These are phyloP conservation scores for Netelia virgata DNA, from an alignment of 2,888 invertebrate genomes.

Conservation along the genomic window DNA sequence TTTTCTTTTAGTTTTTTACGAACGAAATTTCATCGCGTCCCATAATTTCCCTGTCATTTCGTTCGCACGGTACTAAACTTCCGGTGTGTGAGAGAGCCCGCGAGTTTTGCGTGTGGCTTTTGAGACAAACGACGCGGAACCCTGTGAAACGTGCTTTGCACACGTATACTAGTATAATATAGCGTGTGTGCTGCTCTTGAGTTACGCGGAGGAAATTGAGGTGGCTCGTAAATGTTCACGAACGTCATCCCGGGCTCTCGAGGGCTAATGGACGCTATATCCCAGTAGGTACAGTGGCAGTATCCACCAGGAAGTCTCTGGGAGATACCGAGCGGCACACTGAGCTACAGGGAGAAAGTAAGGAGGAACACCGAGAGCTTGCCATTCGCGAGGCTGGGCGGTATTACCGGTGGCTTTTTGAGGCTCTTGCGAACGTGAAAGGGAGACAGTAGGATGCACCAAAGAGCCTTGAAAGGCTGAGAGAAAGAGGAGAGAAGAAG, in stretches of 20 bases:
- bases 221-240: conserved; percentile 72
- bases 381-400: conserved; percentile 6
- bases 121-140: conserved; percentile 59
- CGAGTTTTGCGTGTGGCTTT: conserved; percentile 30
- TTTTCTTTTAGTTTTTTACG: background rate
- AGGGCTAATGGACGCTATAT: conserved; percentile 69
- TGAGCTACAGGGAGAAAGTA: background rate
- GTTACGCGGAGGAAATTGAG: conserved; percentile 70
- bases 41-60: conserved; percentile 23
- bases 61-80: background rate
- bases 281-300: conserved; percentile 16
- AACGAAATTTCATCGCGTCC: background rate
- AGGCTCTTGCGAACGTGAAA: conserved; percentile 10
- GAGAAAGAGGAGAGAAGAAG: conserved; percentile 22
- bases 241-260: conserved; percentile 59
- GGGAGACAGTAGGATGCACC: conserved; percentile 12
- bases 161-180: too few species aligned
- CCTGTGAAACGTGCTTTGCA: conserved; percentile 1
- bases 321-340: background rate
- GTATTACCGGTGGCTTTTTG: conserved; percentile 25
- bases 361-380: conserved; percentile 10
- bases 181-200: background rate
- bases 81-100: background rate
- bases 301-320: conserved; percentile 45
- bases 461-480: conserved; percentile 33